Percentiles rank a stretch among this genome's conserved stretches.
Evolutionary conservation across 2,888 invertebrate species (phyloP).

Genomic region (Lagria hirta): DNA sequence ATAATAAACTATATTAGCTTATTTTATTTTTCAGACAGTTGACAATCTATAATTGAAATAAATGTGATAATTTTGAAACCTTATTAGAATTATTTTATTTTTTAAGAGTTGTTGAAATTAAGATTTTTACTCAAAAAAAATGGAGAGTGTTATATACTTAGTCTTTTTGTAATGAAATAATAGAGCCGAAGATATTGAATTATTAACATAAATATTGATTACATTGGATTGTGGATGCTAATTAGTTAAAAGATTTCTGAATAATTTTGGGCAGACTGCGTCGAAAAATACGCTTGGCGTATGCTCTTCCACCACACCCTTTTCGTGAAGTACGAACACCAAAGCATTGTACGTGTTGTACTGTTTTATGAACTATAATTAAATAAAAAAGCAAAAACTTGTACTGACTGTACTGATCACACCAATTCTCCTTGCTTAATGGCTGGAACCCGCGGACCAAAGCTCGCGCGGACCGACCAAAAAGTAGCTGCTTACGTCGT

Average conservation of each 20-base stretch:
- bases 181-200: too few species aligned
- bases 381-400: conserved; percentile 27
- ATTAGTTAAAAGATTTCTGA: neutral
- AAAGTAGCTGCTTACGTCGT: conserved; percentile 46
- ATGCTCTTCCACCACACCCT: conserved; percentile 38
- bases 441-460: conserved; percentile 55
- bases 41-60: too few species aligned
- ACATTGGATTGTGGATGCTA: conserved; percentile 1
- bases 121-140: too few species aligned
- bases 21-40: too few species aligned
- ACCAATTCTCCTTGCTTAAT: conserved; percentile 53
- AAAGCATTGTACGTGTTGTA: conserved; percentile 47
- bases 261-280: conserved; percentile 4
- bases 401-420: conserved; percentile 51
- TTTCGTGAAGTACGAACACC: conserved; percentile 47
- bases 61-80: too few species aligned
- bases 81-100: too few species aligned
- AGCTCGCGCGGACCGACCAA: conserved; percentile 51
- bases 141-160: too few species aligned
- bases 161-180: too few species aligned
- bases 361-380: conserved; percentile 30
- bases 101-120: too few species aligned
- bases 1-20: too few species aligned
- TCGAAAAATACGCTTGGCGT: conserved; percentile 18
- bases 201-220: too few species aligned